These are phyloP conservation scores for Distichodus sexfasciatus DNA, from an alignment of 2,797 vertebrate species.

Conservation along the genomic window DNA sequence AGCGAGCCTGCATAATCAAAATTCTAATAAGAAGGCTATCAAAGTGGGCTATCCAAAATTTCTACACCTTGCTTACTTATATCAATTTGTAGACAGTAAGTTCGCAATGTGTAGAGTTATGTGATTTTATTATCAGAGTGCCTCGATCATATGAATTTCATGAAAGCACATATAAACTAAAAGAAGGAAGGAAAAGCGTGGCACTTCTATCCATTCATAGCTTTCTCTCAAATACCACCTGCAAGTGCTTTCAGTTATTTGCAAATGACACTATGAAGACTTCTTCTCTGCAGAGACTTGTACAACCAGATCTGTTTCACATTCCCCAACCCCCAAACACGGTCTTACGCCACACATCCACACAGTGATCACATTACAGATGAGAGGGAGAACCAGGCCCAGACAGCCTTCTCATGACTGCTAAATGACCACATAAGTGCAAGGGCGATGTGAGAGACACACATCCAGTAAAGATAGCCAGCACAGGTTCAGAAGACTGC, in stretches of 20 bases:
- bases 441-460: not conserved
- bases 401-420: constrained; percentile 63
- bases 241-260: constrained; percentile 25
- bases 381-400: constrained; percentile 71
- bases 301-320: constrained; percentile 57
- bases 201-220: too few relatives aligned
- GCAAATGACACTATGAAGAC: constrained; percentile 38
- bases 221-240: not conserved
- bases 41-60: too few relatives aligned
- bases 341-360: constrained; percentile 36
- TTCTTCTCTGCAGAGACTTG: constrained; percentile 48
- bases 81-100: too few relatives aligned
- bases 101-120: too few relatives aligned
- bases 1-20: too few relatives aligned
- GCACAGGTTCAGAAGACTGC: not conserved
- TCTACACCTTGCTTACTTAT: too few relatives aligned
- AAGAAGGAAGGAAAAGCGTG: not conserved
- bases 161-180: too few relatives aligned
- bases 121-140: too few relatives aligned
- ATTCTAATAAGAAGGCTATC: too few relatives aligned
- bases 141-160: too few relatives aligned
- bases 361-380: constrained; percentile 72
- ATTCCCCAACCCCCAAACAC: constrained; percentile 55
- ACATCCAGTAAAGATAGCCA: not conserved
- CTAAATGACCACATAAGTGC: constrained; percentile 35